A percentile compares a stretch with the other conserved stretches of the same genome.
Conservation (phyloP, 2,113 vertebrate species). For the Seriola dumerili region DNA sequence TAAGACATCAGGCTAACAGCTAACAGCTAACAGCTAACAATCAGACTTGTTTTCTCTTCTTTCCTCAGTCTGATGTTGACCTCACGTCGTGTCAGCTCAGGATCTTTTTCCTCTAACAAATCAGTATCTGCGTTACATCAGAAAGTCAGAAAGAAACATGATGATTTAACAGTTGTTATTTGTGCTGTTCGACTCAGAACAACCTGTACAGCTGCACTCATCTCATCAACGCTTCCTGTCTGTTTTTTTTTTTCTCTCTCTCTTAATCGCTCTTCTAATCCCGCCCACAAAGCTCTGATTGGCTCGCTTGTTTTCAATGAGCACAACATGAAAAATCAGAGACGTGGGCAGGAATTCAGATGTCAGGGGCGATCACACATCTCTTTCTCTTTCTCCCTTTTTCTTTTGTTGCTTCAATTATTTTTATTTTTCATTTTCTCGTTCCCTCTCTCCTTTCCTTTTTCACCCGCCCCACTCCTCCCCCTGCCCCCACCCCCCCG, state of each 20-base stretch:
- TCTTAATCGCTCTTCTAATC: no score
- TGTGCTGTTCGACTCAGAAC: neutral
- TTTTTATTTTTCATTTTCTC: neutral
- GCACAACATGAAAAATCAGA: neutral
- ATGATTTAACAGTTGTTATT: neutral
- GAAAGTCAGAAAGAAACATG: no score
- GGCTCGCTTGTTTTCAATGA: neutral
- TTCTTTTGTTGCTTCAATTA: no score
- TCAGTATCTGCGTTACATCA: no score
- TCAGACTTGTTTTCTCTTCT: neutral
- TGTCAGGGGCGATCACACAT: neutral
- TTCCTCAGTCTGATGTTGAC: neutral
- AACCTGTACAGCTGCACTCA: neutral
- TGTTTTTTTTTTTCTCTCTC: no score
- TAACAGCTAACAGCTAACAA: no score
- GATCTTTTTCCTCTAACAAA: no score
- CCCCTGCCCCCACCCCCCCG: no score
- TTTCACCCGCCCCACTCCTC: no score
- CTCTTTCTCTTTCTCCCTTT: neutral
- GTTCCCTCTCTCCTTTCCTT: neutral
- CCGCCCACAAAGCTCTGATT: neutral
- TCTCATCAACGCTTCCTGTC: no score
- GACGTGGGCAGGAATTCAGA: neutral
- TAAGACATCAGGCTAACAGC: no score
- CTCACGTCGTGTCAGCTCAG: neutral